A percentile compares a stretch with the other conserved stretches of the same genome.
These are phyloP conservation scores for Eupithecia centaureata DNA, from an alignment of 2,888 invertebrate species.

Conservation along the genomic window DNA sequence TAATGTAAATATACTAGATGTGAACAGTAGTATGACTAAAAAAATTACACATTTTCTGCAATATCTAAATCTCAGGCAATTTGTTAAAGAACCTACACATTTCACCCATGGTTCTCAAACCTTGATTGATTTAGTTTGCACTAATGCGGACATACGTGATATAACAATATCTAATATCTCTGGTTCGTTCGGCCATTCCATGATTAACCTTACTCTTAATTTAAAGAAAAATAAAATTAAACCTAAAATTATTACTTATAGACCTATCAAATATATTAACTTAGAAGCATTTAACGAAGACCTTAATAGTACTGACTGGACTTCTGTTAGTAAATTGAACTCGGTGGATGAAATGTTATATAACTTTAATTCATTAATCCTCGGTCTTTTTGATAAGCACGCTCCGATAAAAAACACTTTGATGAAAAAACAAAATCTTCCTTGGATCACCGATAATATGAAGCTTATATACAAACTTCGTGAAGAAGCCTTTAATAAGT, in stretches of 20 bases:
- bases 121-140: background rate
- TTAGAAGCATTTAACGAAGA: background rate
- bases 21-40: too few relatives aligned
- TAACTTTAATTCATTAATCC: background rate
- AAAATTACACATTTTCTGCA: too few relatives aligned
- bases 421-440: background rate
- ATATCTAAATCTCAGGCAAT: too few relatives aligned
- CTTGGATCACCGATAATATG: background rate
- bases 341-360: background rate
- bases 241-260: background rate
- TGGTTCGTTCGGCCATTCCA: constrained; percentile 33
- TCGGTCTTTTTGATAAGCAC: background rate
- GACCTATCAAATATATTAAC: background rate
- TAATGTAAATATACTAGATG: too few relatives aligned
- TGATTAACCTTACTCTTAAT: background rate
- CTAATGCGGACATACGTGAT: constrained; percentile 40
- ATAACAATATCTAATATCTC: constrained; percentile 51
- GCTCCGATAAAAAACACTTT: background rate
- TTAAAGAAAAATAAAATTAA: background rate
- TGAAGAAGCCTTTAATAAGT: background rate
- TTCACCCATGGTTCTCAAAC: background rate
- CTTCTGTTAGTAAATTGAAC: background rate
- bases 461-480: background rate
- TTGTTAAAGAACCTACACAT: background rate
- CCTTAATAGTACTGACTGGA: background rate